Conservation (phyloP, 2,888 invertebrate species). For the Venustoraphidia nigricollis region DNA sequence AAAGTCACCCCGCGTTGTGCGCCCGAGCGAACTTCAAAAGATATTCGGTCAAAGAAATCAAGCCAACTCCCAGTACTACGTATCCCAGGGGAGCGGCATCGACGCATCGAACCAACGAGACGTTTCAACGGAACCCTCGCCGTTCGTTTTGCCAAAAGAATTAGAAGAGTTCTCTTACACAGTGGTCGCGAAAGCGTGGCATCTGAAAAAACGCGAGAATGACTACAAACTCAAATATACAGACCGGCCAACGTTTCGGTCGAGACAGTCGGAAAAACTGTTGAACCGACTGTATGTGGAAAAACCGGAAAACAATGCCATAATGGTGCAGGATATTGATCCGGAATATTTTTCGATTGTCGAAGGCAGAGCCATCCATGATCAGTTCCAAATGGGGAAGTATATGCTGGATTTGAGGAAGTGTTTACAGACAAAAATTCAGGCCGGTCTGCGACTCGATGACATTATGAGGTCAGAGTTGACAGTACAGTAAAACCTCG, state of each 20-base stretch:
- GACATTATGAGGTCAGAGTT: constrained; percentile 18
- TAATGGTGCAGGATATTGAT: constrained; percentile 46
- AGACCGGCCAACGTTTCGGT: constrained; percentile 22
- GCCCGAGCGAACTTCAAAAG: background rate
- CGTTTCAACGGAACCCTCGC: constrained; percentile 25
- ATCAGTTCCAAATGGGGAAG: constrained; percentile 38
- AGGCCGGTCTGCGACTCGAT: constrained; percentile 24
- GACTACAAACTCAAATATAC: constrained; percentile 20
- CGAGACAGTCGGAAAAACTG: constrained; percentile 29
- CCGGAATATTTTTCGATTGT: constrained; percentile 47
- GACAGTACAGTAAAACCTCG: too few relatives aligned
- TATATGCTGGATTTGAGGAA: constrained; percentile 33
- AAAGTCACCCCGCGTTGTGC: too few relatives aligned
- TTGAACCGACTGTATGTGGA: constrained; percentile 39
- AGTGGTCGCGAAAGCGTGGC: constrained; percentile 26
- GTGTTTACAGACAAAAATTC: constrained; percentile 28
- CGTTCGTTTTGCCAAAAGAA: constrained; percentile 28
- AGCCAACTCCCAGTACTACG: constrained; percentile 14
- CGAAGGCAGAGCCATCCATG: constrained; percentile 40
- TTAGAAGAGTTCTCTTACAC: constrained; percentile 27
- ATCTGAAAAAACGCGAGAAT: constrained; percentile 18
- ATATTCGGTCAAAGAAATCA: constrained; percentile 2
- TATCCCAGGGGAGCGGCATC: constrained; percentile 17
- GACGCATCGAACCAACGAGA: constrained; percentile 19
- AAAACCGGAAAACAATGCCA: constrained; percentile 35